Base-by-base conservation (phyloP, 2,888 invertebrate species). In the Lypha dubia region DNA sequence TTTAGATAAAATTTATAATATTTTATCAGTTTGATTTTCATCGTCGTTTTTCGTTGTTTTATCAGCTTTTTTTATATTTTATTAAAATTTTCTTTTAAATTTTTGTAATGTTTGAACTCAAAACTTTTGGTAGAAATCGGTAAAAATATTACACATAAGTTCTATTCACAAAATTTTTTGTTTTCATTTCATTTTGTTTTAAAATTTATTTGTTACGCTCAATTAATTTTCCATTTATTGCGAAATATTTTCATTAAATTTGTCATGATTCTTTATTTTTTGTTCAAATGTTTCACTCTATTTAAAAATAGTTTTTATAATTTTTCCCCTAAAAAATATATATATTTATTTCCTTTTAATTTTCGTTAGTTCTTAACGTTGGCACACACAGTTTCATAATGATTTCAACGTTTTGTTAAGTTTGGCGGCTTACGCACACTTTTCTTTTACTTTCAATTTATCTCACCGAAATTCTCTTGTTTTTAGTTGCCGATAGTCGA, bases 391-490 rank as follows among this genome's bases (percentile, higher is more conserved):
- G 70, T 84, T 81, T 84, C 74, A 84, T 74, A 81, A 81, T 81
- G 80, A 81, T 77, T 73, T 68, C 32, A 56, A 49, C 17, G 38
- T 77, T 73, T 84, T 70, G 74, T 41, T 28, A 63, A 84, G 49
- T 73, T 76, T 75, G 71, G 79, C 83, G 79, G 65, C 76, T 76
- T 76, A 84, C 84, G 84, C 84, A 84, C 71, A 79, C 44, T 84
- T 79, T 76, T 22, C 20, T 46, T 65, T 24, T 4, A 9, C 28
- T 75, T 60, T 60, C 17, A 15, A 44, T 53, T 51, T 70, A 70
- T 68, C 71, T 65, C 76, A 17, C 17, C 15, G 17, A 46, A 38
- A 56, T 65, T 73, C 68, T 70, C 32, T 44, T 35, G 46, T 63
- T 38, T 49, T 22, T 6, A 9, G 20, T 79, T 65, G 60, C 51